A percentile compares a stretch with the other conserved stretches of the same genome.
Evolutionary conservation across 2,888 invertebrate species (phyloP).

Genomic region (Nemotelus nigrinus): DNA sequence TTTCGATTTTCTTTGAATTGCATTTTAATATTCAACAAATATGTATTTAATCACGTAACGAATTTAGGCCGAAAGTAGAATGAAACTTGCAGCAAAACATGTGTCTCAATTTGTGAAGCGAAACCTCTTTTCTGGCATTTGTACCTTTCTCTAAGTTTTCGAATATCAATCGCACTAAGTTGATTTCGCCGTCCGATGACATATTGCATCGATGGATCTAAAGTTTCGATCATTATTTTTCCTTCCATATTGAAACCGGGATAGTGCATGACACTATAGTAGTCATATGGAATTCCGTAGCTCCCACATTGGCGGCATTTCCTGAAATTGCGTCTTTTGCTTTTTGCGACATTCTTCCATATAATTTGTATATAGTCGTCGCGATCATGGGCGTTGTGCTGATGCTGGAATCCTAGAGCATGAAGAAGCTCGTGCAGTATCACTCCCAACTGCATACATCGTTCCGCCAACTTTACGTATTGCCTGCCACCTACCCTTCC

Average conservation of each 20-base stretch:
- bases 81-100: too few species aligned
- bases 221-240: slow-evolving; percentile 73
- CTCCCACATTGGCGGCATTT: slow-evolving; percentile 71
- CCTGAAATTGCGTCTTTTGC: slow-evolving; percentile 74
- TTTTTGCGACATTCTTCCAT: slow-evolving; percentile 64
- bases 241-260: slow-evolving; percentile 79
- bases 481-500: slow-evolving; percentile 69
- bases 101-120: too few species aligned
- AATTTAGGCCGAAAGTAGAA: too few species aligned
- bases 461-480: slow-evolving; percentile 57
- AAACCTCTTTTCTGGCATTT: neutral
- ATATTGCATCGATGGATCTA: slow-evolving; percentile 57
- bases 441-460: slow-evolving; percentile 66
- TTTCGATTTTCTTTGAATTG: too few species aligned
- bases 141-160: slow-evolving; percentile 76
- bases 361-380: slow-evolving; percentile 74
- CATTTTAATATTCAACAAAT: too few species aligned
- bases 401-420: slow-evolving; percentile 81
- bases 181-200: slow-evolving; percentile 74
- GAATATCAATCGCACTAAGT: slow-evolving; percentile 73
- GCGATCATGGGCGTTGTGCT: slow-evolving; percentile 79
- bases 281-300: slow-evolving; percentile 78
- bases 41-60: too few species aligned
- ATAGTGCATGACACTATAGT: slow-evolving; percentile 84
- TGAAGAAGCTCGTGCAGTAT: slow-evolving; percentile 82